Base-by-base conservation (phyloP, 2,888 invertebrate species). In the Trisateles emortualis region DNA sequence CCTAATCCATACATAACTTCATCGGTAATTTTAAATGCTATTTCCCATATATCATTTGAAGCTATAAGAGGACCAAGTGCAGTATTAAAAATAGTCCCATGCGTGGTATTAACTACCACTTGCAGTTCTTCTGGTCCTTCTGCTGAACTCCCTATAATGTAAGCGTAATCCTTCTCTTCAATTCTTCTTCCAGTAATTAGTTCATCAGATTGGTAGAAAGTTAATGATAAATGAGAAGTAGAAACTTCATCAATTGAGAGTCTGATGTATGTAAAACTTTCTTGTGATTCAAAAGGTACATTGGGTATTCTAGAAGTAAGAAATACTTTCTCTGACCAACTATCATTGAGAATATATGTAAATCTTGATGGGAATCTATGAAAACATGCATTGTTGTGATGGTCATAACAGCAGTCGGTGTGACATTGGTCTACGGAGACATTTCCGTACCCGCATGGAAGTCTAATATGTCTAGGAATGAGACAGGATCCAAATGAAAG, bases 21-120 rank as follows among this genome's bases (percentile, higher is more conserved):
- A 14, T 93, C 84, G 0, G 93, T 93, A 24, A 95, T 66, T 59
- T 87, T 90, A 13, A 95, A 86, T 0, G 93, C 86, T 69, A 94
- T 89, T 77, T 95, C 95, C 94, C 95, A 95, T 66, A 94, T 95
- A 36, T 92, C 84, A 16, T 94, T 81, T 0, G 95, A 93, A 1
- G 94, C 93, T 53, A 95, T 94, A 0, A 95, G 61, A 0, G 95
- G 95, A 0, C 95, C 95, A 58, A 88, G 82, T 0, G 90, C 77
- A 0, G 94, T 95, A 24, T 91, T 92, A 14, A 95, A 87, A 49
- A 95, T 79, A 3, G 72, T 68, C 9, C 92, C 86, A 40, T 81
- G 74, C 0, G 73, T 59, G 0, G 80, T 71, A 44, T 82, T 81
- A 0, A 87, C 83, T 10, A 79, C 49, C 0, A 91, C 55, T 48